Percentiles rank a stretch among this genome's conserved stretches.
Evolutionary conservation across 2,113 vertebrate species (phyloP).

Genomic region (Miniopterus natalensis): DNA sequence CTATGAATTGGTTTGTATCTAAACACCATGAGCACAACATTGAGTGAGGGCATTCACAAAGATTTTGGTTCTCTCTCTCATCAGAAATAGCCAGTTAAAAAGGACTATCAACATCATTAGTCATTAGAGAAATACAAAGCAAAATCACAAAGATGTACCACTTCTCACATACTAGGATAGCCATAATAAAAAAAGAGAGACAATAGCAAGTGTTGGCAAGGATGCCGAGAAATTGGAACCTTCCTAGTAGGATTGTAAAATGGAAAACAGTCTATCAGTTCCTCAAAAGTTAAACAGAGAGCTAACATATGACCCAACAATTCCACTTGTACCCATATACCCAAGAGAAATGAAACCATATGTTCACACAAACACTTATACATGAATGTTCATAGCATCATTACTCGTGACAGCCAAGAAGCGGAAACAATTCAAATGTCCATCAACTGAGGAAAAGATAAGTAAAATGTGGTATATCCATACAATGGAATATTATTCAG

Average conservation of each 20-base stretch:
- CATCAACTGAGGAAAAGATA: not conserved
- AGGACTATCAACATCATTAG: not conserved
- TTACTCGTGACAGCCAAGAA: constrained; percentile 7
- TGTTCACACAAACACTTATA: not conserved
- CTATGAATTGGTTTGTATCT: not conserved
- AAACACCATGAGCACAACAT: not conserved
- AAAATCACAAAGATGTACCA: not conserved
- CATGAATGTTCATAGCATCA: not conserved
- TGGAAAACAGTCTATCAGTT: not conserved
- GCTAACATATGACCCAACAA: not conserved
- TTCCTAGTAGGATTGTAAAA: not conserved
- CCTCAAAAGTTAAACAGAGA: not conserved
- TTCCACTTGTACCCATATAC: not conserved
- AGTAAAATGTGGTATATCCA: not conserved
- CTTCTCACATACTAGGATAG: not conserved
- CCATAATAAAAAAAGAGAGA: not conserved
- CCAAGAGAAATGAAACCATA: not conserved
- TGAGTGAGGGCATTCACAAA: not conserved
- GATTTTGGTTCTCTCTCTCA: not conserved
- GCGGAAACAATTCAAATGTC: not conserved
- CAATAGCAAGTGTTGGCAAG: not conserved
- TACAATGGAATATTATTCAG: not conserved
- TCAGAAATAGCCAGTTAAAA: not conserved
- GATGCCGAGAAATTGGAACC: not conserved
- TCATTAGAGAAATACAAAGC: constrained; percentile 23